phyloP scores from a whole-genome alignment of 1,140 invertebrate species.

The Arctopsyche grandis region DNA sequence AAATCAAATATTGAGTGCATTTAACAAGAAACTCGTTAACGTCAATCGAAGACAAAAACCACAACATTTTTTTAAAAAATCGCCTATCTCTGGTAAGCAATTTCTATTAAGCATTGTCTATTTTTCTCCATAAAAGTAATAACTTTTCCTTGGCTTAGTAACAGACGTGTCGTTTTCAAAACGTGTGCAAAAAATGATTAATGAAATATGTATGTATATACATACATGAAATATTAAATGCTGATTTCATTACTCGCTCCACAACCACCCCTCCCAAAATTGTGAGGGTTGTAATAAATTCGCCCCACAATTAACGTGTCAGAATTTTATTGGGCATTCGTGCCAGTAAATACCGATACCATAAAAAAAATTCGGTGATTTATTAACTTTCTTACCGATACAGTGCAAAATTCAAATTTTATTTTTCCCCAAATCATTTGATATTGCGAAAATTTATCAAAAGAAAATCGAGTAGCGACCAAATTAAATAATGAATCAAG shows the following conservation, averaged over 20 bases:
- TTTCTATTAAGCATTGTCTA: background rate
- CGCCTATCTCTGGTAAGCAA: background rate
- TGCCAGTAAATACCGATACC: no score
- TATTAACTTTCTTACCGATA: no score
- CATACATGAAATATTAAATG: constrained; percentile 18
- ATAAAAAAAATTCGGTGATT: no score
- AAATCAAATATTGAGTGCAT: no score
- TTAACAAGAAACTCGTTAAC: background rate
- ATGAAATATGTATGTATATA: background rate
- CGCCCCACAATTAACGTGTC: background rate
- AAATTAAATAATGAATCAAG: no score
- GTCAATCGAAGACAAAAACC: background rate
- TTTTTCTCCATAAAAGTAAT: no score
- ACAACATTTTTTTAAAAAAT: background rate
- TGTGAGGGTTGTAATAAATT: constrained; percentile 6
- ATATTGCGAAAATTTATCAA: no score
- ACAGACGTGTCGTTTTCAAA: no score
- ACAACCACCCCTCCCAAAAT: constrained; percentile 6
- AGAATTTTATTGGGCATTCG: constrained; percentile 5
- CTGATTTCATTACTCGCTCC: constrained; percentile 4
- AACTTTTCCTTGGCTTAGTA: no score
- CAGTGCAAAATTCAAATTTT: no score
- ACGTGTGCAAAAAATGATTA: constrained; percentile 6
- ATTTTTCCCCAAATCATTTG: no score
- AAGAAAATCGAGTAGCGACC: no score